Percentiles rank a stretch among this genome's conserved stretches.
Evolutionary conservation across 2,797 vertebrate genomes (phyloP).

Genomic region (Apogon hyalosoma): DNA sequence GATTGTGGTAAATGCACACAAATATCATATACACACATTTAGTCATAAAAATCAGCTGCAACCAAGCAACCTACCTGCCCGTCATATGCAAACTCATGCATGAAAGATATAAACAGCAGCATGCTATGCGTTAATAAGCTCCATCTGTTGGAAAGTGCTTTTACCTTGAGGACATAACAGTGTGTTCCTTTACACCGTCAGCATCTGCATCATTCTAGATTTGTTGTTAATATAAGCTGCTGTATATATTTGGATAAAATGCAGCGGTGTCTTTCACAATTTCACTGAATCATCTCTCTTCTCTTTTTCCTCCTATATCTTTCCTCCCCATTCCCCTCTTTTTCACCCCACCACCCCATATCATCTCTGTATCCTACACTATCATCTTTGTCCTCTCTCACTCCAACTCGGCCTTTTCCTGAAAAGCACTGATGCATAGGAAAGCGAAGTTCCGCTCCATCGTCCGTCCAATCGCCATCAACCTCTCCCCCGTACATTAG

Average conservation of each 20-base stretch:
- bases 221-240: neutral
- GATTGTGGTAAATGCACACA: too few relatives aligned
- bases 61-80: neutral
- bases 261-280: neutral
- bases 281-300: neutral
- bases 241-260: slow-evolving; percentile 6
- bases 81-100: slow-evolving; percentile 35
- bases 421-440: slow-evolving; percentile 74
- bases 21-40: neutral
- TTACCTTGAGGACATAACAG: slow-evolving; percentile 44
- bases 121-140: slow-evolving; percentile 45
- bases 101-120: slow-evolving; percentile 36
- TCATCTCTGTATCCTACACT: slow-evolving; percentile 51
- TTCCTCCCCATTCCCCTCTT: neutral
- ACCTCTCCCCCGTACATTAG: slow-evolving; percentile 49
- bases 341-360: slow-evolving; percentile 17
- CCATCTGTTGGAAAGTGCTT: slow-evolving; percentile 61
- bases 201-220: slow-evolving; percentile 7
- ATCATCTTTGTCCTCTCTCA: slow-evolving; percentile 64
- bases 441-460: slow-evolving; percentile 64
- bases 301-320: neutral
- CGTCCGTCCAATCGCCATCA: slow-evolving; percentile 60
- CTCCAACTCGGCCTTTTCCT: slow-evolving; percentile 57
- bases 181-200: slow-evolving; percentile 18
- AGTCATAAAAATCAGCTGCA: slow-evolving; percentile 4